phyloP scores from a whole-genome alignment of 2,888 invertebrate genomes.

The Drosophila paranaensis region DNA sequence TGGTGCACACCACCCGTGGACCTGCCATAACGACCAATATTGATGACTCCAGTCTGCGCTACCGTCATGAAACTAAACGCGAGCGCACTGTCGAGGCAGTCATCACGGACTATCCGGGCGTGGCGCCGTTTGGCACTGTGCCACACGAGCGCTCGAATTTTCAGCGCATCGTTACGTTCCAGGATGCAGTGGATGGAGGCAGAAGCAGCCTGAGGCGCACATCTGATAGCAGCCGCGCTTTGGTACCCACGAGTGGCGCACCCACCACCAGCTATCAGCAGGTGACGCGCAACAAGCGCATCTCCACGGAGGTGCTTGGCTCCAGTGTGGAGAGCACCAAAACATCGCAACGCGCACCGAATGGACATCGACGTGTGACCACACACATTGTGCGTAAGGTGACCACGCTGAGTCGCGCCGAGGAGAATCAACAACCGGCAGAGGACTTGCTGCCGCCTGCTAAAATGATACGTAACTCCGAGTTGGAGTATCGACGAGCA shows the following conservation, averaged over 20 bases:
- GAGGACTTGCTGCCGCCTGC: constrained; percentile 87
- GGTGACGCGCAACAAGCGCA: constrained; percentile 92
- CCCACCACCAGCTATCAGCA: constrained; percentile 86
- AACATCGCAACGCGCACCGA: constrained; percentile 91
- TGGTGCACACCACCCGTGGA: constrained; percentile 85
- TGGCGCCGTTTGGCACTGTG: constrained; percentile 54
- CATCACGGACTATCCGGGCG: constrained; percentile 85
- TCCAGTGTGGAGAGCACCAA: constrained; percentile 93
- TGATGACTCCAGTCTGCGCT: constrained; percentile 82
- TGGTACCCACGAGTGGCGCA: constrained; percentile 53
- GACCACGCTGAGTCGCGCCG: constrained; percentile 94
- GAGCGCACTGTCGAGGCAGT: constrained; percentile 86
- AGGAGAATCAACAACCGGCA: constrained; percentile 89
- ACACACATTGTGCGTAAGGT: constrained; percentile 95
- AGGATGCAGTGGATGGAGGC: constrained; percentile 62
- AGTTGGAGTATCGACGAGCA: constrained; percentile 85
- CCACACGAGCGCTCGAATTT: constrained; percentile 84
- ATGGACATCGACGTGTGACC: constrained; percentile 92
- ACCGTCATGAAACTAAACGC: constrained; percentile 86
- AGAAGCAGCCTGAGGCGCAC: constrained; percentile 41
- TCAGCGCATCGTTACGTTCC: constrained; percentile 84
- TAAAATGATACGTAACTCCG: constrained; percentile 86
- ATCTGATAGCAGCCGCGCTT: constrained; percentile 78
- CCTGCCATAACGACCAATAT: constrained; percentile 88
- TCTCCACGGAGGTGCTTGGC: constrained; percentile 94